These are phyloP conservation scores for Silvanus unidentatus DNA, from an alignment of 2,888 invertebrate species.

Conservation along the genomic window DNA sequence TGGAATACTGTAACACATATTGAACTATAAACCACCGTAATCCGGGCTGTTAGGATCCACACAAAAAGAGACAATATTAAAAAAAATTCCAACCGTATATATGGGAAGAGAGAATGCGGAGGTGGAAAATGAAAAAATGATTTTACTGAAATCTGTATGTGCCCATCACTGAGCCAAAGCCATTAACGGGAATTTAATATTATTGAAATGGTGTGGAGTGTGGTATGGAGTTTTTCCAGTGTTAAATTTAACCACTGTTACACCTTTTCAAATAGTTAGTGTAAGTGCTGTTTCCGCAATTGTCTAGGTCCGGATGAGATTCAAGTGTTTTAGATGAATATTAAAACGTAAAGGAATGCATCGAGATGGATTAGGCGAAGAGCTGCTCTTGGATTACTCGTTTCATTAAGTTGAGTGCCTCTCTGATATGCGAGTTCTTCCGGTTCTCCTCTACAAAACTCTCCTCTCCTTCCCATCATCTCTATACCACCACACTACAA, in stretches of 20 bases:
- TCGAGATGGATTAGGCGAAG: conserved; percentile 46
- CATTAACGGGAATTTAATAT: no score
- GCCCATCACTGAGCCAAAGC: no score
- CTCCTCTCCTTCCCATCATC: conserved; percentile 32
- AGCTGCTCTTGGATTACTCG: conserved; percentile 50
- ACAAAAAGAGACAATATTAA: no score
- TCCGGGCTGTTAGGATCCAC: no score
- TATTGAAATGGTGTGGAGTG: no score
- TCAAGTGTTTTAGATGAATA: conserved; percentile 45
- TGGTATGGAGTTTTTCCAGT: no score
- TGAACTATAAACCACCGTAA: not conserved
- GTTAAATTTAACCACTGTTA: conserved; percentile 20
- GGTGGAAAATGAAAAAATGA: no score
- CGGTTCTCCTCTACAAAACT: conserved; percentile 30
- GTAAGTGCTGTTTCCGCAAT: conserved; percentile 43
- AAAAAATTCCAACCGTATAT: no score
- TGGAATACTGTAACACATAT: conserved; percentile 10
- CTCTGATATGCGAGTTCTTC: conserved; percentile 44
- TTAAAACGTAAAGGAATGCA: conserved; percentile 47
- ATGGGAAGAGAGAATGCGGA: no score
- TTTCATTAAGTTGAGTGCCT: conserved; percentile 55
- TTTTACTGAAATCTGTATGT: no score
- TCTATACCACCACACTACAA: conserved; percentile 27
- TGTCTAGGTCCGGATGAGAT: conserved; percentile 39
- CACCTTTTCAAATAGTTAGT: conserved; percentile 33